These are phyloP conservation scores for Sinosuthora webbiana DNA, from an alignment of 2,113 vertebrate genomes.

Conservation along the genomic window DNA sequence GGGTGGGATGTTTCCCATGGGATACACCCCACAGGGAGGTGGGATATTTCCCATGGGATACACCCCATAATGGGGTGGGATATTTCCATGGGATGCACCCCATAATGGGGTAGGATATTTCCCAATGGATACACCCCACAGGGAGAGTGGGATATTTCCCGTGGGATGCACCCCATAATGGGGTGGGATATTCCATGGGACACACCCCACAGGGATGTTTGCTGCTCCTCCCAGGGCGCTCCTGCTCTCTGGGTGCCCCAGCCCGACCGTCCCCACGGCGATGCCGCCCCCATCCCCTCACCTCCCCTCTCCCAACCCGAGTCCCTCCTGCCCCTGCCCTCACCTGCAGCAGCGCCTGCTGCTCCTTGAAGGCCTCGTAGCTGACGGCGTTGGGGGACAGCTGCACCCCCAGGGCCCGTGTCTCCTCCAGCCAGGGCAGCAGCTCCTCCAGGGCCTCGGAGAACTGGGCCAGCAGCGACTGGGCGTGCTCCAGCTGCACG, in stretches of 20 bases:
- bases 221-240: not conserved
- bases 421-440: slow-evolving; percentile 84
- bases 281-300: not conserved
- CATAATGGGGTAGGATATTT: no score
- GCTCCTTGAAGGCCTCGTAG: slow-evolving; percentile 81
- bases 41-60: no score
- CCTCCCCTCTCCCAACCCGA: fast-evolving
- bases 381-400: slow-evolving; percentile 71
- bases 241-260: fast-evolving
- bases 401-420: slow-evolving; percentile 64
- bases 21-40: no score
- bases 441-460: slow-evolving; percentile 79
- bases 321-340: not conserved
- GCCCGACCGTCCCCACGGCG: fast-evolving
- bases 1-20: not conserved
- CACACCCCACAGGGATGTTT: no score
- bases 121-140: no score
- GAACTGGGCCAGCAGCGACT: slow-evolving; percentile 82
- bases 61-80: not conserved
- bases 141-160: not conserved
- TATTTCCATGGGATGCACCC: no score
- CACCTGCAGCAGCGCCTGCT: slow-evolving; percentile 89
- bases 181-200: no score
- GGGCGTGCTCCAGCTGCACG: slow-evolving; percentile 82
- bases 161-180: no score